Base-by-base conservation (phyloP, 2,888 invertebrate species). In the Nebria salina region DNA sequence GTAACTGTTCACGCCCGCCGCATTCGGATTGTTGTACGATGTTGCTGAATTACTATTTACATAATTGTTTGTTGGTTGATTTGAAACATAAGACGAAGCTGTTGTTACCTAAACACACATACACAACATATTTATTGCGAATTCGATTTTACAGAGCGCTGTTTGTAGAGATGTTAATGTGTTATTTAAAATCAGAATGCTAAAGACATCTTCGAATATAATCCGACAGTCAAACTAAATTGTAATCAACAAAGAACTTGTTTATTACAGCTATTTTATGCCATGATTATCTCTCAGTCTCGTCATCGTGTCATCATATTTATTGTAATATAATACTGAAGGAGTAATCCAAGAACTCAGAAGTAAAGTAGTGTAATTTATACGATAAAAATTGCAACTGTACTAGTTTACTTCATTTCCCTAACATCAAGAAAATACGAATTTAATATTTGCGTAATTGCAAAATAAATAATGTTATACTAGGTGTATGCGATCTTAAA, bases 91-190 rank as follows among this genome's bases (percentile, higher is more conserved):
- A 4, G 83, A 78, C 86, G 86, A 89, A 6, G 89, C 85, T 80
- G 91, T 91, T 0, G 89, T 88, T 76, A 90, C 85, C 88, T 92
- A 73, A 41, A 73, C 70, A 70, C 5, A 70, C 70, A 54, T 54
- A 54, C 54, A 54, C 11, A 26, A 70, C 25, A 70, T 34, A 70
- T 70, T 70, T 25, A 66, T 11, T 34, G 34, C 70, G 25, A 70
- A 7, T 11, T n/a, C 25, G 25, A 11, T 26, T 8, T 54, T 54
- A 6, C 3, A 11, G 54, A 54, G 13, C 11, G 11, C 2, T 2
- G 8, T 54, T 70, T 25, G 70, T 11, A 34, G 5, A 34, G 34
- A 34, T 34, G 42, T 43, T 73, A 79, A 66, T 73, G 15, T 8
- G 4, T 70, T 65, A 77, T 43, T 64, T 41, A 81, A 77, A 68